Conservation (phyloP, 2,888 invertebrate species). For the Petrophora chlorosata region DNA sequence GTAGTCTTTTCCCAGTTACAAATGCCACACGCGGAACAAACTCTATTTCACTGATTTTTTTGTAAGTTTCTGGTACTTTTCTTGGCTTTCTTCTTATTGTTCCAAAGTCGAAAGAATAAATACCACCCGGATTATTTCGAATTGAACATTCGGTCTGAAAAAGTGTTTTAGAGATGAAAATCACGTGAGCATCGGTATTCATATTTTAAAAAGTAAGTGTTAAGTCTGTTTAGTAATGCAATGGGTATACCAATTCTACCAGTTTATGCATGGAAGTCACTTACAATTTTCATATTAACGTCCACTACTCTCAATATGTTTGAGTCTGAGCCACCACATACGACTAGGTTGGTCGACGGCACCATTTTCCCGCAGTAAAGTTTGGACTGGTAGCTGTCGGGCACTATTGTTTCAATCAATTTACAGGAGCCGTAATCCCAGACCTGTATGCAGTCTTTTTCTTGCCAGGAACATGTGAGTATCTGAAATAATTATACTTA, state of each 20-base stretch:
- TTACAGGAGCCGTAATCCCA: slow-evolving; percentile 88
- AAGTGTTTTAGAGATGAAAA: too few species aligned
- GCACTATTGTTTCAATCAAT: slow-evolving; percentile 83
- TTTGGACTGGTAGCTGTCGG: slow-evolving; percentile 79
- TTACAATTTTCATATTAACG: slow-evolving; percentile 82
- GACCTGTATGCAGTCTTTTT: slow-evolving; percentile 83
- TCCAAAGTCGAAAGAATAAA: slow-evolving; percentile 84
- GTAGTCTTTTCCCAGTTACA: slow-evolving; percentile 80
- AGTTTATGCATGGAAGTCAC: slow-evolving; percentile 17
- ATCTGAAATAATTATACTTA: slow-evolving; percentile 80
- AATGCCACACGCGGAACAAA: slow-evolving; percentile 81
- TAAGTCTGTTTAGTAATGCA: too few species aligned
- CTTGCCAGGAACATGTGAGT: slow-evolving; percentile 86
- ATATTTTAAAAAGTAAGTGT: too few species aligned
- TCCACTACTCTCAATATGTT: slow-evolving; percentile 86
- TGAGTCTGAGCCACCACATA: slow-evolving; percentile 85
- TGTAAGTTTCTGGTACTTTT: slow-evolving; percentile 55
- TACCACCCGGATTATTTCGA: slow-evolving; percentile 79
- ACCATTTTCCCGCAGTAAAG: slow-evolving; percentile 86
- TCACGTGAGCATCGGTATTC: too few species aligned
- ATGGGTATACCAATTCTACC: too few species aligned
- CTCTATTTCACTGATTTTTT: slow-evolving; percentile 64
- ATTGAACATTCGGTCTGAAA: slow-evolving; percentile 83
- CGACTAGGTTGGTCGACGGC: slow-evolving; percentile 79
- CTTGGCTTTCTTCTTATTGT: slow-evolving; percentile 67